Evolutionary conservation across 2,113 vertebrate genomes (phyloP).

Genomic region (Calonectris borealis): DNA sequence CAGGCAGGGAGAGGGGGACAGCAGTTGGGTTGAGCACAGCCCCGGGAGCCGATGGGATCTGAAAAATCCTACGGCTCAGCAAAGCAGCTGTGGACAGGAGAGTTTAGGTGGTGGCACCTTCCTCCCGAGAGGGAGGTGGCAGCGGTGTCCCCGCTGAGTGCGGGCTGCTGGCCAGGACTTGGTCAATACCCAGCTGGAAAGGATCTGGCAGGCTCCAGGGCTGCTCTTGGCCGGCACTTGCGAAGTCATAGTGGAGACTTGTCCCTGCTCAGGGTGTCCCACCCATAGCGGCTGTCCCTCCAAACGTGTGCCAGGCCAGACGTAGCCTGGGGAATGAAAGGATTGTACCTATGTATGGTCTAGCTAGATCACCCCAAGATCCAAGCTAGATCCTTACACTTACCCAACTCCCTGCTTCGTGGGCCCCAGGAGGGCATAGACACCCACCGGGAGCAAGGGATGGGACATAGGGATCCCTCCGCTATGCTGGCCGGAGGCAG

Average conservation of each 20-base stretch:
- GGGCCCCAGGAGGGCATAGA: neutral
- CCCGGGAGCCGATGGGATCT: rapidly evolving
- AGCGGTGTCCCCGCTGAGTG: rapidly evolving
- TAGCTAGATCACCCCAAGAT: neutral
- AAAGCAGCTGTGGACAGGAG: neutral
- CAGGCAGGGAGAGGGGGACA: rapidly evolving
- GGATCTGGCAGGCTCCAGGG: neutral
- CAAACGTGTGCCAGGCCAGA: neutral
- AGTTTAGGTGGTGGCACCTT: neutral
- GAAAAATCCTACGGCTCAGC: neutral
- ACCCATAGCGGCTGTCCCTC: rapidly evolving
- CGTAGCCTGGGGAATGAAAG: neutral
- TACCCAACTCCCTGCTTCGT: neutral
- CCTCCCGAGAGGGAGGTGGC: rapidly evolving
- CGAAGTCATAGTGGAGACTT: neutral
- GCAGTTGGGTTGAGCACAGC: neutral
- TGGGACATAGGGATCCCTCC: neutral
- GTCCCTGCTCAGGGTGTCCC: neutral
- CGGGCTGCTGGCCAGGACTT: neutral
- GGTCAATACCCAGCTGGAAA: neutral
- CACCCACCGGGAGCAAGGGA: neutral
- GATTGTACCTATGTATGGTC: neutral
- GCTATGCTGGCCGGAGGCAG: too few relatives aligned
- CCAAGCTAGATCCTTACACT: neutral
- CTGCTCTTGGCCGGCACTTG: neutral